A percentile compares a stretch with the other conserved stretches of the same genome.
phyloP scores from a whole-genome alignment of 2,113 vertebrate species.

The Cinclus mexicanus region DNA sequence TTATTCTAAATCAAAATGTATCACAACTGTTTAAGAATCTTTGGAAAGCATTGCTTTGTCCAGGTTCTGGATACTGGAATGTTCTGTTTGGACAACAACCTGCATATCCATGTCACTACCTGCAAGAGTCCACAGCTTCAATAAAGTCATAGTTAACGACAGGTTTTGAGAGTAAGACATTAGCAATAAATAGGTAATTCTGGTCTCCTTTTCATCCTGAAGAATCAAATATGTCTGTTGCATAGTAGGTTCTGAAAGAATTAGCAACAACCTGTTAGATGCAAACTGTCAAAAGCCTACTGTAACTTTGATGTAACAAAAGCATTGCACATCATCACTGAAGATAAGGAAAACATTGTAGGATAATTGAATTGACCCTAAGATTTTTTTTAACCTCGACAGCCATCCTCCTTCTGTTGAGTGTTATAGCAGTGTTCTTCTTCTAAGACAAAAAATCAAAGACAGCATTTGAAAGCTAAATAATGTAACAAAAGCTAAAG shows the following conservation, averaged over 20 bases:
- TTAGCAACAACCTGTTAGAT: neutral
- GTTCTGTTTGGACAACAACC: neutral
- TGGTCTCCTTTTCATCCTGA: neutral
- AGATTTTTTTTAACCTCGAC: neutral
- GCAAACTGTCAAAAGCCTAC: neutral
- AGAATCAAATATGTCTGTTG: neutral
- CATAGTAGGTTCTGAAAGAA: neutral
- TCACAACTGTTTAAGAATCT: neutral
- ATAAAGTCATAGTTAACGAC: neutral
- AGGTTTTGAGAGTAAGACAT: neutral
- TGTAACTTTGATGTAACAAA: neutral
- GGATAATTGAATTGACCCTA: neutral
- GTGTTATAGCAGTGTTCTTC: neutral
- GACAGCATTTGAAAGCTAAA: neutral
- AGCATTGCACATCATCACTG: neutral
- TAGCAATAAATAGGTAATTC: neutral
- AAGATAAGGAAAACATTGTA: neutral
- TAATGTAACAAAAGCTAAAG: neutral
- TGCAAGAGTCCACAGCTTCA: neutral
- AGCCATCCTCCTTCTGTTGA: neutral
- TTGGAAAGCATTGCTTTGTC: neutral
- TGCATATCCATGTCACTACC: neutral
- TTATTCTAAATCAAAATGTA: neutral
- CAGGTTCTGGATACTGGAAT: neutral
- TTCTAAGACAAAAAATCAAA: neutral